Conservation (phyloP, 2,888 invertebrate genomes). For the Trichogramma evanescens region DNA sequence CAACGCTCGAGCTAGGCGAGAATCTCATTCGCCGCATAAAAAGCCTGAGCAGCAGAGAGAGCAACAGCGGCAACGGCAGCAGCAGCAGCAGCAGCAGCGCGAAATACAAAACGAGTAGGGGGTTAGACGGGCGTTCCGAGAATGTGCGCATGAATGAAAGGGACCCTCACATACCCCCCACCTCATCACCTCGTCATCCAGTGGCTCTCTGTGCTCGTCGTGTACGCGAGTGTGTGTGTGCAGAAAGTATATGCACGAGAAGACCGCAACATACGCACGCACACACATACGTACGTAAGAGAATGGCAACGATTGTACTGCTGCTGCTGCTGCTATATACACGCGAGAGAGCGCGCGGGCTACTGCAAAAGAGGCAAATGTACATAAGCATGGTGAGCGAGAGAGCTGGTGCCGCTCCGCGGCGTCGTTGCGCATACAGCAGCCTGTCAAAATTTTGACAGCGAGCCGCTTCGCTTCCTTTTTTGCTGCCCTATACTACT, state of each 20-base stretch:
- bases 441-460: too few species aligned
- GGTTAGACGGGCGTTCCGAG: constrained; percentile 30
- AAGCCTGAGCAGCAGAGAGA: neutral
- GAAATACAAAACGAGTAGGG: neutral
- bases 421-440: too few species aligned
- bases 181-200: constrained; percentile 11
- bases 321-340: neutral
- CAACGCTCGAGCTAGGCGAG: too few species aligned
- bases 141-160: constrained; percentile 42
- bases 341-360: neutral
- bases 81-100: neutral
- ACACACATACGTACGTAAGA: constrained; percentile 15
- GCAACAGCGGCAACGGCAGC: neutral
- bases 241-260: constrained; percentile 13
- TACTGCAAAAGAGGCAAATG: too few species aligned
- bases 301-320: constrained; percentile 19
- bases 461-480: too few species aligned
- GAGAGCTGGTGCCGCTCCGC: too few species aligned
- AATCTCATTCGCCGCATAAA: too few species aligned
- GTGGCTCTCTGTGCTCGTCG: too few species aligned
- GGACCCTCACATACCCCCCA: constrained; percentile 32
- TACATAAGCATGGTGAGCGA: too few species aligned
- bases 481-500: too few species aligned
- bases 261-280: constrained; percentile 13
- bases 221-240: too few species aligned